Evolutionary conservation across 1,140 invertebrate species (phyloP), one percentile per base, ranked within the genome.

Genomic region (Hestina assimilis): DNA sequence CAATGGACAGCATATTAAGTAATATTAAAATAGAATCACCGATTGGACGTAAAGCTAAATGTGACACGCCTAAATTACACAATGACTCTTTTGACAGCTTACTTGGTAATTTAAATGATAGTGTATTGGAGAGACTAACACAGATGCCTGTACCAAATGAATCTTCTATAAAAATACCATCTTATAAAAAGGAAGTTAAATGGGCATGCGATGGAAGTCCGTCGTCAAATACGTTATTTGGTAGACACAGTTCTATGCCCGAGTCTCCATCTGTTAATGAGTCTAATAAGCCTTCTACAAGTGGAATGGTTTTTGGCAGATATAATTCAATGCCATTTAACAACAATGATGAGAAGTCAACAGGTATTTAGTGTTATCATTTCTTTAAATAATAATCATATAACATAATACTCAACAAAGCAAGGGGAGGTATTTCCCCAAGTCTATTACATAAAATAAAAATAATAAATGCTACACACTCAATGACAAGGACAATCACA

Each of bases 1-100:
- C 79, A 17, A 83, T 82, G 70, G 79, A 86, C 74, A 59, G 72
- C 9, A 73, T 85, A 56, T 59, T 86, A 20, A 73, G 65, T 42
- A 83, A 70, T 69, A 82, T 84, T 41, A 79, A 83, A 59, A 59
- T 86, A 19, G 74, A 76, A 12, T 83, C 83, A 5, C 79, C 85
- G 40, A 43, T 48, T 20, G 8, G 77, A 7, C 59, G 59, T 20
- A 75, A 72, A 61, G 38, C 69, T 6, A 81, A 73, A 26, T 66
- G 53, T 72, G 63, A 75, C 38, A 76, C 82, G 1, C 75, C 72
- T 7, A 47, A 53, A 24, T 24, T 79, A 6, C 74, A 76, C 40
- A 87, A 89, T 80, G 89, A 89, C 64, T 89, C 89, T n/a, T 89
- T 89, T 74, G 89, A 89, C 59, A 85, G 57, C 63, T 69, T 89